Base-by-base conservation (phyloP, 2,797 vertebrate genomes). In the Pygocentrus nattereri region DNA sequence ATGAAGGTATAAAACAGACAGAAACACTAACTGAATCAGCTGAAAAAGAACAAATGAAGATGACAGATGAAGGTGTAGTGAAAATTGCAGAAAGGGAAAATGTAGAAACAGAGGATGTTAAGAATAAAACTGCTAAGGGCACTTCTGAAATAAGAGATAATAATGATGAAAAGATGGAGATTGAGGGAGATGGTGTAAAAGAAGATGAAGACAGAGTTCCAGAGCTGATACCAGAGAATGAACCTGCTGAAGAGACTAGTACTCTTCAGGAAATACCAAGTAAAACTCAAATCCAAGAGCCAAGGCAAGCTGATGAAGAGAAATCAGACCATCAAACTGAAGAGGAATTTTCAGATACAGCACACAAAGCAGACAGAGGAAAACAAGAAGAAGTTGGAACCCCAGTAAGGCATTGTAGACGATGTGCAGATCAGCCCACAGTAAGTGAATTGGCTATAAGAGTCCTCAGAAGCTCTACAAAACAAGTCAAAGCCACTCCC, bases 111-210 rank as follows among this genome's bases (percentile, higher is more conserved):
- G 31, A 34, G 65, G 31, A 65, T 67, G 21, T 18, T 67, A 10
- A 19, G 1, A 21, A 19, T 38, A 19, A 67, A 19, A 11, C 10
- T 38, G 18, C 31, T n/a, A 21, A 21, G 31, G 64, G 31, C 18
- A n/a, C 19, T 31, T 67, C 91, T 47, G 93, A 94, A 81, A 92
- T 93, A 50, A 91, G 91, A 58, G 90, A 86, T 91, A 21, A 41
- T 21, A 38, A 38, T 67, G 64, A 44, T 44, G 65, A 68, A 44
- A 44, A 44, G 27, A 70, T 16, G 70, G 56, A 71, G 59, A 62
- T 61, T 31, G 61, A 19, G 1, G 56, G 18, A 49, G 44, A 61
- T 38, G 44, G 10, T 47, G 52, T 23, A 47, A 56, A 25, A 47
- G 23, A 38, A 25, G 65, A 69, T 69, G 31, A 16, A 38, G 30